Conservation (phyloP, 2,113 vertebrate genomes). For the Odocoileus hemionus region DNA sequence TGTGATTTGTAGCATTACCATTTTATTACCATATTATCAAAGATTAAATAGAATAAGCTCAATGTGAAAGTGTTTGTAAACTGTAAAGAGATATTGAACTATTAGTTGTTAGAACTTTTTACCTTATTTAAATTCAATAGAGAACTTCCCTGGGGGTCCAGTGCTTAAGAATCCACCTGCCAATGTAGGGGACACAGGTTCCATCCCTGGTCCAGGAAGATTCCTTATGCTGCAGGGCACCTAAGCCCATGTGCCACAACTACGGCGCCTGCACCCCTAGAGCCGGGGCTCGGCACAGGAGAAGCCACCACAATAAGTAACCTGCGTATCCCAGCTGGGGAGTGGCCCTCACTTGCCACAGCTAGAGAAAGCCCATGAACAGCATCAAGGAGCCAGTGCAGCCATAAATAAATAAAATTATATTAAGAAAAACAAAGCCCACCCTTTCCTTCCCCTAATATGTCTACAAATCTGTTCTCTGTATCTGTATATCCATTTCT, state of each 20-base stretch:
- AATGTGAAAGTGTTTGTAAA: background rate
- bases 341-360: background rate
- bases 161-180: background rate
- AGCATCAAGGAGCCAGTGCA: background rate
- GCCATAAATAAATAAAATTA: background rate
- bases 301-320: background rate
- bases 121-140: background rate
- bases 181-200: background rate
- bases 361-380: background rate
- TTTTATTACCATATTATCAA: background rate
- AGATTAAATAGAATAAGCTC: background rate
- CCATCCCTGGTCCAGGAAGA: background rate
- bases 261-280: background rate
- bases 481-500: background rate
- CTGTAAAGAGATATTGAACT: background rate
- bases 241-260: background rate
- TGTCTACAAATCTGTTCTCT: background rate
- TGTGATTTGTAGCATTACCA: background rate
- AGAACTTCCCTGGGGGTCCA: background rate
- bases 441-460: background rate
- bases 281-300: rapidly evolving
- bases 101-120: background rate
- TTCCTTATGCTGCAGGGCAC: background rate
- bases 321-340: background rate
- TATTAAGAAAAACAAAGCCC: background rate